Base-by-base conservation (phyloP, 2,888 invertebrate genomes). In the Drosophila sordidula region DNA sequence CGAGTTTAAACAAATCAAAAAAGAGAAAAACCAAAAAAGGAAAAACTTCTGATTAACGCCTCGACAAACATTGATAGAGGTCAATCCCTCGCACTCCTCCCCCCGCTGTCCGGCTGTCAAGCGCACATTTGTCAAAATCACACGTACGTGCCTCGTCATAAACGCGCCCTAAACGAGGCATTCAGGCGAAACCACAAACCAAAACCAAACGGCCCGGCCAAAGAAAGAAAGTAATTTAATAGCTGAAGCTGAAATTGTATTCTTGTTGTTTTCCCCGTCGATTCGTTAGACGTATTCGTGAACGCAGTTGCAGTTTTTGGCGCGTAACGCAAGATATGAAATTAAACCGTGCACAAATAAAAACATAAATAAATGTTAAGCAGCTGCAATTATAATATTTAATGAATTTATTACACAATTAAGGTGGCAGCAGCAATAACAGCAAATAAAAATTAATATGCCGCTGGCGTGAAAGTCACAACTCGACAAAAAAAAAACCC, bases 351-450 rank as follows among this genome's bases (percentile, higher is more conserved):
- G 50, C 70, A 36, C 38, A 39, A 70, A 51, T 38, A 26, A 50
- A 55, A 51, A 52, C 46, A 65, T 61, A 39, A 56, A 84, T 76
- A 64, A 76, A 74, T 80, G 63, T 68, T 70, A 62, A 78, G 75
- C 82, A 65, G 79, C 61, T 72, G 87, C 82, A 82, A 88, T 87
- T 87, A 79, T 64, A 73, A 86, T 80, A 75, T 56, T 87, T 78
- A 78, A 84, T 84, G 72, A 89, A 80, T 89, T 89, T 84, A 83
- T 83, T 83, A 77, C 87, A 77, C 88, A 86, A 88, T 88, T 86
- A 86, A 68, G 54, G 47, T 47, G 42, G 32, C 58, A 59, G 41
- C 73, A 52, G 44, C 64, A 70, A 41, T 61, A 59, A 34, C 63
- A 61, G 25, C 52, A 59, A 70, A 64, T 56, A 58, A 68, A 51